Evolutionary conservation across 2,888 invertebrate genomes (phyloP).

Genomic region (Agrochola macilenta): DNA sequence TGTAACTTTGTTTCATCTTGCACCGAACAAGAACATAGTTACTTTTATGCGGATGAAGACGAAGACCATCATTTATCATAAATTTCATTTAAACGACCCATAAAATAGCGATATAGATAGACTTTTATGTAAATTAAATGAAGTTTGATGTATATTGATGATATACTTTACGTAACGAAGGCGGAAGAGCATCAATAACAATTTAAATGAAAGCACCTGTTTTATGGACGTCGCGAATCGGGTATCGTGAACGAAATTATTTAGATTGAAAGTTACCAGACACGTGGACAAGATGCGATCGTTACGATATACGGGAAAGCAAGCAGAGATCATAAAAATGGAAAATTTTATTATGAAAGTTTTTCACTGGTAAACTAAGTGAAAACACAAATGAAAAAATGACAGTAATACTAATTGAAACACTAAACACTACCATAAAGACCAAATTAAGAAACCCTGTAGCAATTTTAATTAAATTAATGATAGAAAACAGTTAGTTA

Average conservation of each 20-base stretch:
- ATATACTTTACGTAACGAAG: conserved; percentile 56
- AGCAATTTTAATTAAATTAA: conserved; percentile 24
- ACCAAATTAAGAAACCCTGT: not conserved
- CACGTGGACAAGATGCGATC: conserved; percentile 15
- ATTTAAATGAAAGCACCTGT: conserved; percentile 75
- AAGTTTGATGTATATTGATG: conserved; percentile 58
- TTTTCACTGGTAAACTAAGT: not conserved
- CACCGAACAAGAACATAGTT: conserved; percentile 6
- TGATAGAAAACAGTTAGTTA: conserved; percentile 22
- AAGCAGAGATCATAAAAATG: conserved; percentile 9
- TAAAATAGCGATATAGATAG: conserved; percentile 50
- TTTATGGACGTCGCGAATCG: conserved; percentile 71
- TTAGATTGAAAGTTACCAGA: conserved; percentile 62
- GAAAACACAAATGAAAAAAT: not conserved
- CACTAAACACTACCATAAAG: not conserved
- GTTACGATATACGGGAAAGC: conserved; percentile 31
- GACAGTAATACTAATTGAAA: not conserved
- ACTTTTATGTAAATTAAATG: conserved; percentile 63
- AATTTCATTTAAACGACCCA: conserved; percentile 54
- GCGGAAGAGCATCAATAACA: conserved; percentile 68
- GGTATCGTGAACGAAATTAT: conserved; percentile 70
- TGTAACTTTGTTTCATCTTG: conserved; percentile 13
- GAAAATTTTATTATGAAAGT: not conserved
- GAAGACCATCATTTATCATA: conserved; percentile 52
- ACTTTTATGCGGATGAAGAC: conserved; percentile 19